Base-by-base conservation (phyloP, 2,797 vertebrate genomes). In the Hozukius guyotensis region DNA sequence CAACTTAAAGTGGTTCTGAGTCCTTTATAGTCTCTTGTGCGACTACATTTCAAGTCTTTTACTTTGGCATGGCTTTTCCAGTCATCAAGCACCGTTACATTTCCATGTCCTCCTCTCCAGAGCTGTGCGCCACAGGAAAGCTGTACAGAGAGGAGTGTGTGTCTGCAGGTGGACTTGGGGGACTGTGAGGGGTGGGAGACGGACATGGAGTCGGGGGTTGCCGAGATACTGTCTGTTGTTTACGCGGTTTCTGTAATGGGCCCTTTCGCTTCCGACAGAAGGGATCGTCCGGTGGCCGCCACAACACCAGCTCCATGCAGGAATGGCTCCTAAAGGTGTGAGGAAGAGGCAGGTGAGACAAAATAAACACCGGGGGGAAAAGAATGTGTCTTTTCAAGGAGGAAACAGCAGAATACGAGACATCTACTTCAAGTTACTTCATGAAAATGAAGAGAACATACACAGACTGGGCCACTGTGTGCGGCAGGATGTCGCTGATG, bases 281-380 rank as follows among this genome's bases (percentile, higher is more conserved):
- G 2, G 93, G 92, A 77, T 96, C 95, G 22, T 95, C 94, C 6
- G 92, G 95, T 14, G 96, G 96, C 49, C 96, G 93, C 96, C 96
- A 97, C 77, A 97, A 69, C 78, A 96, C 96, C 92, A 97, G 66
- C 93, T 97, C 96, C 96, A 97, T 97, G 80, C 96, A 96, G 57
- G 96, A 96, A 52, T 90, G 96, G 69, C 94, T 96, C 93, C 96
- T 97, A 78, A 42, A 62, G 61, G 52, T 6, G 60, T 1, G 2
- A 64, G 25, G 36, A 64, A 60, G 34, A 46, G 16, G 5, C 9
- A 12, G 5, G 31, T 76, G 53, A 82, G 55, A 49, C 27, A 59
- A 55, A 77, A 60, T 71, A 20, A 27, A 4, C 8, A 76, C 3
- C 3, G 12, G 2, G 9, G 29, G 13, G 36, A 55, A 27, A 72